Evolutionary conservation across 1,140 invertebrate species (phyloP).

Genomic region (Mizuhopecten yessoensis): DNA sequence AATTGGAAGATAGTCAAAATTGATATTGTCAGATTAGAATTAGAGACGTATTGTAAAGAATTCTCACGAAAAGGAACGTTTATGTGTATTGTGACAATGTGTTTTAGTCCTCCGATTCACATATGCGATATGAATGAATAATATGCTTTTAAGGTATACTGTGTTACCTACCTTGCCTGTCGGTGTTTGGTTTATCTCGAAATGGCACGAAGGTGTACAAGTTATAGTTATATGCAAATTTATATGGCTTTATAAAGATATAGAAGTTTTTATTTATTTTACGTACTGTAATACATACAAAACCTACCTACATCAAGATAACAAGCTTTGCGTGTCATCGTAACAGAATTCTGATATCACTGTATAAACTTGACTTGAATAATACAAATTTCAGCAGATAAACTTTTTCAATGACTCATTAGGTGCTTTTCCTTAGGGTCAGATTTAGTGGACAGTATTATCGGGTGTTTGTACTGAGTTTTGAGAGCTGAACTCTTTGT

Average conservation of each 20-base stretch:
- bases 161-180: not conserved
- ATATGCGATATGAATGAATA: conserved; percentile 17
- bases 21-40: conserved; percentile 17
- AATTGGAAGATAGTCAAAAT: conserved; percentile 39
- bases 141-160: not conserved
- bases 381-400: too few species aligned
- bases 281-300: too few species aligned
- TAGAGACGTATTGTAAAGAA: not conserved
- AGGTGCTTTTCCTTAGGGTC: not conserved
- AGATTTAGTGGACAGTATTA: not conserved
- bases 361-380: not conserved
- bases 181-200: not conserved
- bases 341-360: not conserved
- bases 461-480: not conserved
- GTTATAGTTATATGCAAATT: not conserved
- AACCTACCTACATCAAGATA: not conserved
- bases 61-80: not conserved
- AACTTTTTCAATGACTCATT: not conserved
- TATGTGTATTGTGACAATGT: conserved; percentile 6
- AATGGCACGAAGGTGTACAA: not conserved
- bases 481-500: not conserved
- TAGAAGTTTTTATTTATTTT: too few species aligned
- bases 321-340: too few species aligned
- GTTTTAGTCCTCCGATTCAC: not conserved
- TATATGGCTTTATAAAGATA: not conserved